A percentile compares a stretch with the other conserved stretches of the same genome.
Evolutionary conservation across 2,797 vertebrate species (phyloP).

Genomic region (Cyclura pinguis): DNA sequence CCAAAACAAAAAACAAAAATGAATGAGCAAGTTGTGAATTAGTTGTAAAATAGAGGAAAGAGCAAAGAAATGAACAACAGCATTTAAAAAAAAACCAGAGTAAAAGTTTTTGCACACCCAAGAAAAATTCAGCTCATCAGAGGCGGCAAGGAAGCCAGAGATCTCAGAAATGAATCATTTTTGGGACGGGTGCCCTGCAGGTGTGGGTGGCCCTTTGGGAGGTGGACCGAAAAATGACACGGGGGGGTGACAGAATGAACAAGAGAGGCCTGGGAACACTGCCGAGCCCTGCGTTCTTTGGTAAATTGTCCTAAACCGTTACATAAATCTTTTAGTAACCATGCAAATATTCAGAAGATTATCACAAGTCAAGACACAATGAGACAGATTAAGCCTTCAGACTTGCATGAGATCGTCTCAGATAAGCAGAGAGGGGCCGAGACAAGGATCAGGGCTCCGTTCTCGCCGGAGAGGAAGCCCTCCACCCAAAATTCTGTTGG

Average conservation of each 20-base stretch:
- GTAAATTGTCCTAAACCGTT: neutral
- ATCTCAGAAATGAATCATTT: neutral
- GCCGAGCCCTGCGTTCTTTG: too few relatives aligned
- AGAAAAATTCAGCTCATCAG: neutral
- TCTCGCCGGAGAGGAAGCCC: neutral
- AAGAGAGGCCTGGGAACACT: neutral
- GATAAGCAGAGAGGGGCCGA: neutral
- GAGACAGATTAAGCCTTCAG: slow-evolving; percentile 7
- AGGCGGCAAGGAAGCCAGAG: neutral
- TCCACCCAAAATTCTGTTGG: neutral
- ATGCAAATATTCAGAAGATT: neutral
- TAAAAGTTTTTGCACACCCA: neutral
- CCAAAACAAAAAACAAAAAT: neutral
- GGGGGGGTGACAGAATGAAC: neutral
- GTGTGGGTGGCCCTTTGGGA: neutral
- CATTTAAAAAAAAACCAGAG: neutral
- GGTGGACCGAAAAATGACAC: too few relatives aligned
- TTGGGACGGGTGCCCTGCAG: neutral
- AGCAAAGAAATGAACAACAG: neutral
- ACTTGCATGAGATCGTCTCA: rapidly evolving
- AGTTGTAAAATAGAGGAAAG: too few relatives aligned
- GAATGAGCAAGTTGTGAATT: neutral
- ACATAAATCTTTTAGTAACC: neutral
- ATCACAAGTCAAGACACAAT: neutral
- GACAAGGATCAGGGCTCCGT: neutral